Conservation (phyloP, 2,888 invertebrate species). For the Tromatobia lineatoria region DNA sequence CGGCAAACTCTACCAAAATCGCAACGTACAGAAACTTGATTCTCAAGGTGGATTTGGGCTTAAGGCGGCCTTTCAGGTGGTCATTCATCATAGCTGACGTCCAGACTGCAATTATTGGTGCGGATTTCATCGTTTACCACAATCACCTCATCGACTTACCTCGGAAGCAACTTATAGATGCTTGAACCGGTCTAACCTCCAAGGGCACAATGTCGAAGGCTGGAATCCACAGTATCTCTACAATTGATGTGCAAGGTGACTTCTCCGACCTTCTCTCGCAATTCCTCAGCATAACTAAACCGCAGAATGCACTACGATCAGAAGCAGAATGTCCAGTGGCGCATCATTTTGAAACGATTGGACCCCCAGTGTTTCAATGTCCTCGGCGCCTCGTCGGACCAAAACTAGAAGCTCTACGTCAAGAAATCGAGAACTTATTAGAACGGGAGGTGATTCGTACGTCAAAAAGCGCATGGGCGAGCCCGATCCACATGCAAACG, state of each 20-base stretch:
- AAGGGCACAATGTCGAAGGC: constrained; percentile 21
- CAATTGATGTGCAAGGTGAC: not conserved
- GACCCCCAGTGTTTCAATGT: constrained; percentile 77
- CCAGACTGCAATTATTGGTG: constrained; percentile 60
- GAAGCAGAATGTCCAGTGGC: constrained; percentile 65
- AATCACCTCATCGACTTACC: constrained; percentile 58
- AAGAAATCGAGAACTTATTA: constrained; percentile 77
- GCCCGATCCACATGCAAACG: constrained; percentile 77
- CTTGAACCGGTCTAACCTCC: not conserved
- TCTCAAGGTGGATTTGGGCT: constrained; percentile 52
- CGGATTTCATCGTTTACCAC: constrained; percentile 60
- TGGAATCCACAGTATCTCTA: constrained; percentile 27
- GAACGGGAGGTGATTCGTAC: constrained; percentile 82
- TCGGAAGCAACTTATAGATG: constrained; percentile 1
- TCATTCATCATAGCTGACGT: constrained; percentile 64
- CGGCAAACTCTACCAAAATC: constrained; percentile 62
- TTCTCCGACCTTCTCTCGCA: constrained; percentile 2
- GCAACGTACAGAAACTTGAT: constrained; percentile 52
- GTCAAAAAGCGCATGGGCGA: constrained; percentile 82
- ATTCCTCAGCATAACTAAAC: constrained; percentile 30
- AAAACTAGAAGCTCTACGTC: constrained; percentile 74
- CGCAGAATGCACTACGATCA: constrained; percentile 37
- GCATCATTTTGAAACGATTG: constrained; percentile 79
- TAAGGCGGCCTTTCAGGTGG: constrained; percentile 58
- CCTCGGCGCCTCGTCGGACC: constrained; percentile 79